A percentile compares a stretch with the other conserved stretches of the same genome.
Conservation (phyloP, 2,797 vertebrate genomes). For the Poeciliopsis presidionis region DNA sequence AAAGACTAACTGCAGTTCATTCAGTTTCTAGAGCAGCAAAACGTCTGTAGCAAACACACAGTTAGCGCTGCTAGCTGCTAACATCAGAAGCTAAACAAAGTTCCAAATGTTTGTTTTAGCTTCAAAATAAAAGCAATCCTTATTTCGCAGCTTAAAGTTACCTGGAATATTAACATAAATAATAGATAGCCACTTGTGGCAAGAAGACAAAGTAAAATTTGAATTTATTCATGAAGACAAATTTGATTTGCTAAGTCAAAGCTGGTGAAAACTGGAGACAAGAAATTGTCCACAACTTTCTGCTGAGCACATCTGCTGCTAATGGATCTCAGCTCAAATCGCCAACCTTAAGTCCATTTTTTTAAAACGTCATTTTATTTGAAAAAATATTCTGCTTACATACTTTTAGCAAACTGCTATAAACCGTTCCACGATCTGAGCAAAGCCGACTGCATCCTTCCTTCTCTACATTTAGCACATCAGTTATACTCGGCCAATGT, state of each 20-base stretch:
- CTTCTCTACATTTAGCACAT: background rate
- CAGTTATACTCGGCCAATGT: background rate
- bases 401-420: background rate
- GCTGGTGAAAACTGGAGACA: background rate
- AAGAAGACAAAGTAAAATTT: background rate
- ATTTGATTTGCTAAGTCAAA: background rate
- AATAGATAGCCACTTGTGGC: background rate
- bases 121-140: background rate
- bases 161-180: background rate
- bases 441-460: background rate
- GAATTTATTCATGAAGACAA: background rate
- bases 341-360: background rate
- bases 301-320: background rate
- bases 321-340: background rate
- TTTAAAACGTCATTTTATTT: background rate
- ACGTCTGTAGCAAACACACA: background rate
- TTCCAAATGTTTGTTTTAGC: background rate
- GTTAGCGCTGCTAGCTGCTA: background rate
- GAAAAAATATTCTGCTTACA: background rate
- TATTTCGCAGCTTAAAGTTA: background rate
- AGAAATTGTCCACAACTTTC: background rate
- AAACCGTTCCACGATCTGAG: background rate
- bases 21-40: background rate
- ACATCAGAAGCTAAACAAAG: background rate
- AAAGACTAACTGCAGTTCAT: background rate